Conservation (phyloP, 2,888 invertebrate species). For the Drosophila heteroneura region DNA sequence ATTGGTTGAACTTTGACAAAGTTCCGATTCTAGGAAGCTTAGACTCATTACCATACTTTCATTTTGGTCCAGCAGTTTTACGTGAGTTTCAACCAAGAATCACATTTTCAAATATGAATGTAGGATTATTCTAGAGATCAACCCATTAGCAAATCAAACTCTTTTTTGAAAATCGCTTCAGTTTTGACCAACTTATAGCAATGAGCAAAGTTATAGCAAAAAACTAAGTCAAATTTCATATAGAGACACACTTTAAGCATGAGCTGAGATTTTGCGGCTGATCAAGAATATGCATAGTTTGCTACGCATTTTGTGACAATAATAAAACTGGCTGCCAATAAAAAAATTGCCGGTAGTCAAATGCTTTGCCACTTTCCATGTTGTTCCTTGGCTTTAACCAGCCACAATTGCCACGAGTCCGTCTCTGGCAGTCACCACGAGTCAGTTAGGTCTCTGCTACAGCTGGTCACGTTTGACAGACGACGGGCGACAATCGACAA, state of each 20-base stretch:
- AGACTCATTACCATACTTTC: neutral
- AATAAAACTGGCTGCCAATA: neutral
- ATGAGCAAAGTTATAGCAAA: neutral
- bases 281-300: neutral
- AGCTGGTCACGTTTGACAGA: constrained; percentile 65
- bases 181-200: neutral
- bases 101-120: neutral
- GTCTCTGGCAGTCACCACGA: constrained; percentile 12
- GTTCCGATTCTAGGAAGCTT: neutral
- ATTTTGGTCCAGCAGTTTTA: neutral
- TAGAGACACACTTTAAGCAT: neutral
- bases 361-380: neutral
- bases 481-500: constrained; percentile 30
- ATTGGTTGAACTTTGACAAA: neutral
- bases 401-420: constrained; percentile 12
- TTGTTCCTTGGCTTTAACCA: neutral
- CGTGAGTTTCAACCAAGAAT: neutral
- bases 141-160: neutral
- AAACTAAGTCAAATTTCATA: neutral
- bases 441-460: constrained; percentile 6
- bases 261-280: neutral
- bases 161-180: neutral
- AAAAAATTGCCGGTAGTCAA: neutral
- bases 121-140: neutral
- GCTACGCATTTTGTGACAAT: neutral